Conservation (phyloP, 2,797 vertebrate species). For the Capromys pilorides region DNA sequence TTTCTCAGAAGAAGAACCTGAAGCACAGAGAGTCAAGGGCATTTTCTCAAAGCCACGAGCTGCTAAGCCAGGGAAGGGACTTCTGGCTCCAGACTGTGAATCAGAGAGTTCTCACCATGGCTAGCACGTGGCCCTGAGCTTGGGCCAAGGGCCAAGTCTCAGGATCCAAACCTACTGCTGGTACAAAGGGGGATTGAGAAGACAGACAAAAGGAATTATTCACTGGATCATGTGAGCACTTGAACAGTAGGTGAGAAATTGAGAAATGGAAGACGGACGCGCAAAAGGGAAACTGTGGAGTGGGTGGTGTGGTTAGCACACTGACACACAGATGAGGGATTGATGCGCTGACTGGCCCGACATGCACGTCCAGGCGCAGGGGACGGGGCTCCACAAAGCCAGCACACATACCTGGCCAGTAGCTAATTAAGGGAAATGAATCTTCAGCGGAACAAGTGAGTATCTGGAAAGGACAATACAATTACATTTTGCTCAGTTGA, state of each 20-base stretch:
- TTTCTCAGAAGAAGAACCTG: constrained; percentile 44
- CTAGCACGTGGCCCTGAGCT: not conserved
- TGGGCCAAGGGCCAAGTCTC: constrained; percentile 40
- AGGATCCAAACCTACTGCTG: constrained; percentile 36
- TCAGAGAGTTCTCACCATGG: not conserved
- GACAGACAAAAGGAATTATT: constrained; percentile 75
- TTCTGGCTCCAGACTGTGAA: constrained; percentile 1
- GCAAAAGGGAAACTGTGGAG: constrained; percentile 29
- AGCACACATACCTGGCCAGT: not conserved
- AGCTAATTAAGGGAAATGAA: constrained; percentile 43
- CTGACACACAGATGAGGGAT: constrained; percentile 33
- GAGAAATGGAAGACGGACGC: constrained; percentile 68
- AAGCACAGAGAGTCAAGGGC: constrained; percentile 53
- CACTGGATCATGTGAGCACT: constrained; percentile 27
- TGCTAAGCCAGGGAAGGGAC: constrained; percentile 40
- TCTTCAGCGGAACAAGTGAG: constrained; percentile 13
- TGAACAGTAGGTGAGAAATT: constrained; percentile 60
- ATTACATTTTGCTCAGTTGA: constrained; percentile 39
- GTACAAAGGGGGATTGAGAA: constrained; percentile 77
- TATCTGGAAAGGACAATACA: not conserved
- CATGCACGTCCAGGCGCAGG: no score
- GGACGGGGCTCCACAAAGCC: constrained; percentile 32
- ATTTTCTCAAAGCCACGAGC: not conserved
- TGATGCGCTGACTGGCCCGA: not conserved
- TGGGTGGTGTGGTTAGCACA: constrained; percentile 43